Conservation (phyloP, 2,888 invertebrate species). For the Amblyjoppa fuscipennis region DNA sequence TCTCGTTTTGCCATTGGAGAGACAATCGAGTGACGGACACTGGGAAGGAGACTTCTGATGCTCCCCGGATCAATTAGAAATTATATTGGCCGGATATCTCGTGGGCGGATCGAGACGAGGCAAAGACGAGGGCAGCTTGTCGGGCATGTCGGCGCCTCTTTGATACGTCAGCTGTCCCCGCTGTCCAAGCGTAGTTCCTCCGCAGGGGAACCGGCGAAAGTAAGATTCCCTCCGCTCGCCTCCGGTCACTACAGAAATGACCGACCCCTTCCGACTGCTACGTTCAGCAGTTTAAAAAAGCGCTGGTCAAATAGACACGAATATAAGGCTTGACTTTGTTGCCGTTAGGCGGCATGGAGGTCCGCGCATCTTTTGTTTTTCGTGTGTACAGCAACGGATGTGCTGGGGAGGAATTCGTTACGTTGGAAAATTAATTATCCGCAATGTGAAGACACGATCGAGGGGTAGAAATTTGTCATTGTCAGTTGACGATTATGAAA, state of each 20-base stretch:
- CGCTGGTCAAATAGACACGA: not conserved
- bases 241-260: constrained; percentile 44
- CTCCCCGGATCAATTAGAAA: constrained; percentile 81
- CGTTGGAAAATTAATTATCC: too few species aligned
- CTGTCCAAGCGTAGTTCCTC: constrained; percentile 71
- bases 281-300: constrained; percentile 1
- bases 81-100: constrained; percentile 77
- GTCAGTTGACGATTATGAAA: too few species aligned
- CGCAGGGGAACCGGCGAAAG: constrained; percentile 46
- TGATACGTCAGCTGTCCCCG: constrained; percentile 80
- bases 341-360: not conserved
- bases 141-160: constrained; percentile 78
- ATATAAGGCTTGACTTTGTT: not conserved
- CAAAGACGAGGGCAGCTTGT: constrained; percentile 24
- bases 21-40: constrained; percentile 9
- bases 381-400: not conserved
- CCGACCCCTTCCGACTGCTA: constrained; percentile 1
- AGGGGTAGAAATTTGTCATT: too few species aligned
- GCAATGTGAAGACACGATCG: too few species aligned
- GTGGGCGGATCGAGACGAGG: constrained; percentile 73
- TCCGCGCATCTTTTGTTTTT: not conserved
- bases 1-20: not conserved
- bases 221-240: constrained; percentile 55
- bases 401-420: too few species aligned
- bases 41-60: constrained; percentile 32